These are phyloP conservation scores for Cassiopea andromeda DNA, from an alignment of 30 jellyfish, hydroid and myxozoan genomes.

Conservation along the genomic window DNA sequence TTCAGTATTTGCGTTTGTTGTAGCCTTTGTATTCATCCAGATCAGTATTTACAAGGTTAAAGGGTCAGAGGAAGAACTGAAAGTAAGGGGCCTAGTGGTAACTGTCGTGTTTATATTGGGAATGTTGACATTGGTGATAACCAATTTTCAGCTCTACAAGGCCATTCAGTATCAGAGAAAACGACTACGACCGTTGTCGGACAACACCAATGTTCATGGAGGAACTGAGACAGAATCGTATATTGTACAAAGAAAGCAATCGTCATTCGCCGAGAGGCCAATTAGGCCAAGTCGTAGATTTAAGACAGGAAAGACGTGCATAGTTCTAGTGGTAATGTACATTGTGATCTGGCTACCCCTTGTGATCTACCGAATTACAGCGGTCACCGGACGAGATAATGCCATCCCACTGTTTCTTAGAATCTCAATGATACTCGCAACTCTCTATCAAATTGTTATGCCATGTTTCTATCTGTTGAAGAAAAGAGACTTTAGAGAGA, in stretches of 20 bases:
- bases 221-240: not conserved
- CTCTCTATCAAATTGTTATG: slow-evolving; percentile 24
- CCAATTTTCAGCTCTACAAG: slow-evolving; percentile 35
- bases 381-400: not conserved
- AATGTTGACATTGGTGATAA: not conserved
- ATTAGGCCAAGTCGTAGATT: not conserved
- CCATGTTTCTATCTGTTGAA: slow-evolving; percentile 29
- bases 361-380: slow-evolving; percentile 21
- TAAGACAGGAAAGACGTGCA: slow-evolving; percentile 46
- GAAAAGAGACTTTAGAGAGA: slow-evolving; percentile 20
- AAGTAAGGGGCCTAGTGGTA: slow-evolving; percentile 25
- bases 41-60: not conserved
- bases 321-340: slow-evolving; percentile 42
- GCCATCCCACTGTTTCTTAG: slow-evolving; percentile 20
- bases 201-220: not conserved
- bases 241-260: not conserved
- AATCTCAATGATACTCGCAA: slow-evolving; percentile 47
- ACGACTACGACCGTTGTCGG: slow-evolving; percentile 43
- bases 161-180: slow-evolving; percentile 59
- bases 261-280: not conserved
- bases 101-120: slow-evolving; percentile 32
- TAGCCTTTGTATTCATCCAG: slow-evolving; percentile 15
- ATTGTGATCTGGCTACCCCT: slow-evolving; percentile 55
- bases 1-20: slow-evolving; percentile 22
- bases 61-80: slow-evolving; percentile 10